Evolutionary conservation across 2,113 vertebrate species (phyloP), one percentile per base, ranked within the genome.

Genomic region (Etheostoma cragini): DNA sequence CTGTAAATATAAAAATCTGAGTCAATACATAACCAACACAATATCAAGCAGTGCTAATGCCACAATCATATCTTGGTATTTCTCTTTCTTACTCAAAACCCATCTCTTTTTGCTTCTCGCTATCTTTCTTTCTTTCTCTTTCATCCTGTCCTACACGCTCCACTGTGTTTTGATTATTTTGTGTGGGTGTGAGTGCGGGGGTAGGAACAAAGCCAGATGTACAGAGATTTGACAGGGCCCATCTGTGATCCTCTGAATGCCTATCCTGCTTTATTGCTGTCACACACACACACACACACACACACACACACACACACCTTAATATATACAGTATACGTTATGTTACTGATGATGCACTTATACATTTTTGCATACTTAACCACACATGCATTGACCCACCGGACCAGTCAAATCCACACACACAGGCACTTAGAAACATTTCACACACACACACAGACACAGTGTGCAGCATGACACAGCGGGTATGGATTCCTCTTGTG

Each of bases 161-260:
- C 86, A 84, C 60, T 92, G 88, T 91, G 79, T 86, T 89, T 91
- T 87, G 86, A 89, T 91, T 93, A 84, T 85, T 90, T 81, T 45
- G 68, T 83, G 49, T 72, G 63, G 83, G 61, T 82, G 65, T 76
- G 70, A 82, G 65, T 72, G 53, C 6, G 6, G 33, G 33, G 8
- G 10, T 10, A 42, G 38, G 38, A 42, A 42, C 38, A 42, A 11
- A 42, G 6, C 38, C 38, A 42, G 38, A 42, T 42, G 38, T 42
- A 42, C 38, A 42, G 10, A 42, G 38, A 42, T 42, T 42, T 42
- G 38, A 42, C 38, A 42, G 10, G 38, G 38, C 38, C 38, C 38
- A 42, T 42, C 38, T 42, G 38, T 42, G 38, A 42, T 42, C 38
- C 38, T 42, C 10, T 7, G 3, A 42, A 42, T 11, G 38, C 38